These are phyloP conservation scores for Pyxicephalus adspersus DNA, from an alignment of 2,113 vertebrate species.

Conservation along the genomic window DNA sequence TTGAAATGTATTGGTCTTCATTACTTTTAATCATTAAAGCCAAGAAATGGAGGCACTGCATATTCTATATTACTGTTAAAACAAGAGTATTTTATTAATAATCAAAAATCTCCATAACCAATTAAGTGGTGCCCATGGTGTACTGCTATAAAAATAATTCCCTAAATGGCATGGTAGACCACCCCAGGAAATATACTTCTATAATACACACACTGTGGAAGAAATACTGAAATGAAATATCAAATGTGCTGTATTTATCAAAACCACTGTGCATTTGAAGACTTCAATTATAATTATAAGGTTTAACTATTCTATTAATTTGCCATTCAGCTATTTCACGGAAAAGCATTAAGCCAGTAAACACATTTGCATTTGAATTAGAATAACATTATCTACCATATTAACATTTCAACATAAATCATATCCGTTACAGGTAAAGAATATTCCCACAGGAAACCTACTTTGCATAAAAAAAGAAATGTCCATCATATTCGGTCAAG, in stretches of 20 bases:
- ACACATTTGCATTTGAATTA: slow-evolving; percentile 55
- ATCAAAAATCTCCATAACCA: background rate
- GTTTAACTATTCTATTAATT: slow-evolving; percentile 56
- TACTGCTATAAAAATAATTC: slow-evolving; percentile 3
- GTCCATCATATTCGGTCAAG: slow-evolving; percentile 45
- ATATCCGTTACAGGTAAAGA: slow-evolving; percentile 53
- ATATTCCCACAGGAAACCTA: slow-evolving; percentile 39
- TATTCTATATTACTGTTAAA: slow-evolving; percentile 9
- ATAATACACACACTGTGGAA: slow-evolving; percentile 21
- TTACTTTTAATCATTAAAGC: too few relatives aligned
- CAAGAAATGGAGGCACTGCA: too few relatives aligned
- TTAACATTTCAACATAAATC: slow-evolving; percentile 56
- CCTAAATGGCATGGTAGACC: background rate
- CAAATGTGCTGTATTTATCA: slow-evolving; percentile 49
- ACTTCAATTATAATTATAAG: slow-evolving; percentile 52
- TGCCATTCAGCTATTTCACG: slow-evolving; percentile 47
- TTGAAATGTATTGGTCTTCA: too few relatives aligned
- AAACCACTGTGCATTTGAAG: slow-evolving; percentile 45
- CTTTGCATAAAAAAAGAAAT: slow-evolving; percentile 48
- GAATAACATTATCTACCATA: slow-evolving; percentile 49
- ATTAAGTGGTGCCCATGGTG: background rate
- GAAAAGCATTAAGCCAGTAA: slow-evolving; percentile 55
- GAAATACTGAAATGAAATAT: slow-evolving; percentile 46
- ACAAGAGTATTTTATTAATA: background rate
- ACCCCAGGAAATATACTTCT: slow-evolving; percentile 40